These are phyloP conservation scores for Etheostoma nigrum DNA, from an alignment of 2,797 vertebrate species.

Conservation along the genomic window DNA sequence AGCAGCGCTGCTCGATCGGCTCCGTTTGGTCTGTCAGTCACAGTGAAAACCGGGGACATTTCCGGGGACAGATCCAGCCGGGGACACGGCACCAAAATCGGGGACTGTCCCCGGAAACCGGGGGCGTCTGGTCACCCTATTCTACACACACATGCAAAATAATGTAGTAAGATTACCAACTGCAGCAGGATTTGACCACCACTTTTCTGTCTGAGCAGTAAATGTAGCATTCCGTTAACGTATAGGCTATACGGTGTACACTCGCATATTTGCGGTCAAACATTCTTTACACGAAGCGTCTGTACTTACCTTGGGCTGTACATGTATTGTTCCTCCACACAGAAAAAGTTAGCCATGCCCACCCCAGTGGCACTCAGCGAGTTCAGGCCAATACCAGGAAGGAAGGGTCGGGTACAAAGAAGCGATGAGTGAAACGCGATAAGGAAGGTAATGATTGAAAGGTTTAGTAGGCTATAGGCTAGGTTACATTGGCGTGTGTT, in stretches of 20 bases:
- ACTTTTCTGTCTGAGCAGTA: background rate
- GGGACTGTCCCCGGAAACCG: too few relatives aligned
- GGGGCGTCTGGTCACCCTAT: too few relatives aligned
- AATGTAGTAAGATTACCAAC: background rate
- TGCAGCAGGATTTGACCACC: background rate
- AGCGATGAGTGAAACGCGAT: background rate
- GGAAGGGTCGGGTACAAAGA: too few relatives aligned
- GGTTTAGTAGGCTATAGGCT: too few relatives aligned
- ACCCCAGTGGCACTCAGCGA: background rate
- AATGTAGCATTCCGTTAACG: background rate
- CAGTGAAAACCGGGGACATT: too few relatives aligned
- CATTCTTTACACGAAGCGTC: background rate
- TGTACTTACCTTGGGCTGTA: background rate
- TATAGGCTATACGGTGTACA: background rate
- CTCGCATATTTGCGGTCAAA: background rate
- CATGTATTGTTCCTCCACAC: background rate
- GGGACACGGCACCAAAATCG: too few relatives aligned
- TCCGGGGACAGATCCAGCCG: too few relatives aligned
- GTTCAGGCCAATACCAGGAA: background rate
- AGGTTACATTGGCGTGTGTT: too few relatives aligned
- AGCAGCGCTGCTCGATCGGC: too few relatives aligned
- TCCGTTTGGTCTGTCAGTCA: too few relatives aligned
- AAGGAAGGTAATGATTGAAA: conserved; percentile 5
- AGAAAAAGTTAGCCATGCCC: background rate
- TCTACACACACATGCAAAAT: background rate